Evolutionary conservation across 2,113 vertebrate genomes (phyloP).

Genomic region (Crypturellus undulatus): DNA sequence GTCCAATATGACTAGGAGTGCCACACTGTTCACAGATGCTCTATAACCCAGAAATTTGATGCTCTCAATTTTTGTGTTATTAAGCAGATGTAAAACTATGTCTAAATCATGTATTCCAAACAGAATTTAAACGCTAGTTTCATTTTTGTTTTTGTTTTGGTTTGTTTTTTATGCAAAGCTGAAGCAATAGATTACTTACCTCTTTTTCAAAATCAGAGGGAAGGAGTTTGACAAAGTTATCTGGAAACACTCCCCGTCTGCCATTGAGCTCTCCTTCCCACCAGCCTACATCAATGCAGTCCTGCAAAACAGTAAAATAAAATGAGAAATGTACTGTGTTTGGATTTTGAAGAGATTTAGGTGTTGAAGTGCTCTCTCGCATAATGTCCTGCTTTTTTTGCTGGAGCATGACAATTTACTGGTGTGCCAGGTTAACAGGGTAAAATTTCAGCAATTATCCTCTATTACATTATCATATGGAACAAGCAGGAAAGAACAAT

Average conservation of each 20-base stretch:
- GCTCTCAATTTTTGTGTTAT: not conserved
- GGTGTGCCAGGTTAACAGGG: not conserved
- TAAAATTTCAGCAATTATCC: not conserved
- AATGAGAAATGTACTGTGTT: not conserved
- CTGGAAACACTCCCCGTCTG: slow-evolving; percentile 93
- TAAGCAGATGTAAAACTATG: not conserved
- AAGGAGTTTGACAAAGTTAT: slow-evolving; percentile 97
- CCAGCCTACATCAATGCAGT: slow-evolving; percentile 96
- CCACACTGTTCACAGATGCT: not conserved
- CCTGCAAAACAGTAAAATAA: slow-evolving; percentile 77
- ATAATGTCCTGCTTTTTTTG: not conserved
- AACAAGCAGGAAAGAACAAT: not conserved
- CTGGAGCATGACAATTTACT: not conserved
- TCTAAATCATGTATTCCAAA: not conserved
- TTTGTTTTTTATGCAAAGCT: not conserved
- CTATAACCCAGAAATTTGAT: not conserved
- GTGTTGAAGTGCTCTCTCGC: not conserved
- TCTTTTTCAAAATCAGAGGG: slow-evolving; percentile 94
- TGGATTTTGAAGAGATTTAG: not conserved
- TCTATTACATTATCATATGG: not conserved
- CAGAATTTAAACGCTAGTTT: not conserved
- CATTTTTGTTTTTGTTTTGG: not conserved
- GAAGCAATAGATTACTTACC: slow-evolving; percentile 67
- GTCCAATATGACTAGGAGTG: not conserved
- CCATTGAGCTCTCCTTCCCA: slow-evolving; percentile 96